Percentiles rank a stretch among this genome's conserved stretches.
Evolutionary conservation across 2,113 vertebrate genomes (phyloP).

Genomic region (Triplophysa siluroides): DNA sequence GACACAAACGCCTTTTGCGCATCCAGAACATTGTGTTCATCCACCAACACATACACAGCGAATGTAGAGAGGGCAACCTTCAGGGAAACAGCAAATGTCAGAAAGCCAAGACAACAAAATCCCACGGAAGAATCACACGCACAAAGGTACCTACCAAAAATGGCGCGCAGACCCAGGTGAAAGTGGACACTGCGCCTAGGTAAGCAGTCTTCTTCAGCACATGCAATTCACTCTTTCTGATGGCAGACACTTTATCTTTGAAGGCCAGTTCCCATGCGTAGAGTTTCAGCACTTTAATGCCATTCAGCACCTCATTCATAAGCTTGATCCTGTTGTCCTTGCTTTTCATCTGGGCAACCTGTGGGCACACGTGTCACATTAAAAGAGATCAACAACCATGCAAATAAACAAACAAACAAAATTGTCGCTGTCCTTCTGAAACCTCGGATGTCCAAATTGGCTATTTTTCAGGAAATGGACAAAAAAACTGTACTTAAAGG

Average conservation of each 20-base stretch:
- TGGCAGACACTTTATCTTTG: constrained; percentile 85
- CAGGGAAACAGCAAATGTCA: background rate
- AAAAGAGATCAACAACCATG: background rate
- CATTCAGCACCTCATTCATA: constrained; percentile 97
- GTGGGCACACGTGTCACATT: background rate
- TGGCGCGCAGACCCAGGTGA: constrained; percentile 97
- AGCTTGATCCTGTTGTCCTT: constrained; percentile 96
- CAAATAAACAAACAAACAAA: background rate
- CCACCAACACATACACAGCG: constrained; percentile 78
- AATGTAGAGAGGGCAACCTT: constrained; percentile 85
- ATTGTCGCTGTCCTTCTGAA: no score
- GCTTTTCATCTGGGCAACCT: constrained; percentile 98
- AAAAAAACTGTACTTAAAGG: no score
- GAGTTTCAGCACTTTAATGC: constrained; percentile 95
- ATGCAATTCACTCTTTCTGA: constrained; percentile 86
- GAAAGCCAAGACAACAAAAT: background rate
- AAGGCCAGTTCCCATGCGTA: constrained; percentile 98
- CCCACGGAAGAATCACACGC: background rate
- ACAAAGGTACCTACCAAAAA: constrained; percentile 85
- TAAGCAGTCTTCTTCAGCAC: constrained; percentile 94
- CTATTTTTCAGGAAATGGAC: no score
- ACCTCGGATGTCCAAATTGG: no score
- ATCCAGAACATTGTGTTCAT: constrained; percentile 80
- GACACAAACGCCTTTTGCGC: constrained; percentile 94
- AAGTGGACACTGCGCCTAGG: constrained; percentile 85